Evolutionary conservation across 2,797 vertebrate species (phyloP), one percentile per base, ranked within the genome.

Genomic region (Catamblyrhynchus diadema): DNA sequence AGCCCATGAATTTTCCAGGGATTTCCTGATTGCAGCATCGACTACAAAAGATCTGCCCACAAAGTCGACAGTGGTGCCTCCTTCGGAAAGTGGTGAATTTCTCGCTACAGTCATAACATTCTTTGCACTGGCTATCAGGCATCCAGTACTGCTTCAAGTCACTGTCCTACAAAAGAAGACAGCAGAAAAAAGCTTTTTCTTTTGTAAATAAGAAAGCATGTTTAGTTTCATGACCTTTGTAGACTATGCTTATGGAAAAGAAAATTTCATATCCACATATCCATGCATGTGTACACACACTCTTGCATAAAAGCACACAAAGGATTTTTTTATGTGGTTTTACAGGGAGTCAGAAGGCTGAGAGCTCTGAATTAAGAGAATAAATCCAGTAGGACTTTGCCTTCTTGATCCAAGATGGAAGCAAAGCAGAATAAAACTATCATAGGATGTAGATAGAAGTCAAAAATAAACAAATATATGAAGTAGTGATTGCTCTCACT

Each of bases 131-230:
- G 96, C 99, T 99, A 87, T 99, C 99, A 10, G 99, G 99, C 99
- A 99, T 99, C 99, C 99, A 99, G 97, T 99, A 99, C 92, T 99
- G 99, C 97, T 99, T 99, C 97, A 99, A 97, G 95, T 99, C 99
- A 78, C 99, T 99, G 96, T 99, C 99, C 99, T 99, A 73, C 8
- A 89, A 88, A 22, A 33, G 17, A 88, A 84, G 16, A 41, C 39
- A 78, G 37, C 10, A 92, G 15, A 79, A 6, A 44, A 86, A 60
- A 39, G 10, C 2, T 12, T 28, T 22, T 14, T 22, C 25, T 56
- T 79, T 47, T 35, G 11, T 33, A 78, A 80, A 62, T n/a, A 70
- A 53, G 65, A 79, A 86, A 66, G 3, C 7, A 35, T 3, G 4
- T n/a, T 83, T 30, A 33, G 17, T 75, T 47, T 59, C 9, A 41